Evolutionary conservation across 2,113 vertebrate species (phyloP), one percentile per base, ranked within the genome.

Genomic region (Tyto alba): DNA sequence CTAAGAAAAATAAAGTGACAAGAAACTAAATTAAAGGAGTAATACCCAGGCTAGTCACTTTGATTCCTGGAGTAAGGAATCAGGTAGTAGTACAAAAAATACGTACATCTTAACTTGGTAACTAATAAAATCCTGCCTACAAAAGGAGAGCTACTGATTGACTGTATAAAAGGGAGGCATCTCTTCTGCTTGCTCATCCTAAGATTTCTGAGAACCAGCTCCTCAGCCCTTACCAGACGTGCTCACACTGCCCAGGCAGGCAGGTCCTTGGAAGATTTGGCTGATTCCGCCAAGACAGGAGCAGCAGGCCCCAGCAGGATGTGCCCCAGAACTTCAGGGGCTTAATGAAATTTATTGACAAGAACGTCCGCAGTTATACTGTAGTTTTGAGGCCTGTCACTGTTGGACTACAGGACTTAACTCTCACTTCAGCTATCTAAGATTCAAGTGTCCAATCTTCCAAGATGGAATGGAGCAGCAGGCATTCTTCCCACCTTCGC

Each of bases 11-110:
- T n/a, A 45, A 69, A n/a, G 19, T 55, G 36, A 48, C 63, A 89
- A 90, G 52, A n/a, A 95, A 60, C n/a, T 27, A 59, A 88, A 88
- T 72, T n/a, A 66, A 74, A 89, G 41, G 45, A 62, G 26, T 53
- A 81, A 50, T 30, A 71, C 8, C 12, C 8, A 78, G 26, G 12
- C 15, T 34, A 47, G 25, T 86, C 13, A 11, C 43, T 90, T 83
- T 55, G 56, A 63, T 81, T 77, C 20, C 34, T 71, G 20, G 17
- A 75, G 18, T 36, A 73, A 89, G 69, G 71, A 85, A 72, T 57
- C 10, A 64, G 38, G 21, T n/a, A 68, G 9, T 50, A 69, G n/a
- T 60, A 64, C 25, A 53, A 73, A 91, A 73, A 15, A 16, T 19
- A 67, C 14, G 30, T 36, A 52, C 9, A 34, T 19, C 32, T 89